Percentiles rank a stretch among this genome's conserved stretches.
These are phyloP conservation scores for Tychaedon coryphoeus DNA, from an alignment of 2,113 vertebrate genomes.

Conservation along the genomic window DNA sequence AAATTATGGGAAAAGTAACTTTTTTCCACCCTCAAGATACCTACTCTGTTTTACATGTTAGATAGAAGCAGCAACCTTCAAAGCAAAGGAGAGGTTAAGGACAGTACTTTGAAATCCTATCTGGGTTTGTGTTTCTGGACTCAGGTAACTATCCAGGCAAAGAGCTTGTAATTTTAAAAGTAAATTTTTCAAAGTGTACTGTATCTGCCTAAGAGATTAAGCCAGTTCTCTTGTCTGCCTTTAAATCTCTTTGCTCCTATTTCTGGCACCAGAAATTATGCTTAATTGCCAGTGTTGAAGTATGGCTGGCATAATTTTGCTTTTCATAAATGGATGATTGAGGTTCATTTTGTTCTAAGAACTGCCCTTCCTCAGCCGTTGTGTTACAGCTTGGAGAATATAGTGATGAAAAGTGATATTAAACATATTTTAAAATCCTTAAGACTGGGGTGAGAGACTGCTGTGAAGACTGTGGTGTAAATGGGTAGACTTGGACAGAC, in stretches of 20 bases:
- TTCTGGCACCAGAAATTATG: background rate
- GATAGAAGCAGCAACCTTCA: background rate
- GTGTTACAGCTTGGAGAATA: background rate
- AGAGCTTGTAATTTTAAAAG: background rate
- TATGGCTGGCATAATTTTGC: background rate
- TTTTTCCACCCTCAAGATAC: accelerated
- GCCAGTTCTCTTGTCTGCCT: background rate
- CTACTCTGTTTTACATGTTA: background rate
- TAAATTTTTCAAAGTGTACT: background rate
- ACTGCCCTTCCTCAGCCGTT: background rate
- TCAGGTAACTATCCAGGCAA: background rate
- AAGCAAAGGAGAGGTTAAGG: background rate
- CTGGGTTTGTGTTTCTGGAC: background rate
- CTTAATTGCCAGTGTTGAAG: background rate
- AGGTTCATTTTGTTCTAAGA: background rate
- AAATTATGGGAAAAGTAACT: background rate
- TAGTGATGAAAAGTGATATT: background rate
- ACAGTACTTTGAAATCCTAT: background rate
- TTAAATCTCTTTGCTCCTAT: background rate
- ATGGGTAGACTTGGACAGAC: background rate
- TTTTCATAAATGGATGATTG: background rate
- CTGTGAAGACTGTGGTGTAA: background rate
- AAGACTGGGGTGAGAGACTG: background rate
- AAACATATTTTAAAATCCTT: background rate
- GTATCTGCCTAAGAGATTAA: background rate